These are phyloP conservation scores for Buathra laborator DNA, from an alignment of 2,888 invertebrate genomes.

Conservation along the genomic window DNA sequence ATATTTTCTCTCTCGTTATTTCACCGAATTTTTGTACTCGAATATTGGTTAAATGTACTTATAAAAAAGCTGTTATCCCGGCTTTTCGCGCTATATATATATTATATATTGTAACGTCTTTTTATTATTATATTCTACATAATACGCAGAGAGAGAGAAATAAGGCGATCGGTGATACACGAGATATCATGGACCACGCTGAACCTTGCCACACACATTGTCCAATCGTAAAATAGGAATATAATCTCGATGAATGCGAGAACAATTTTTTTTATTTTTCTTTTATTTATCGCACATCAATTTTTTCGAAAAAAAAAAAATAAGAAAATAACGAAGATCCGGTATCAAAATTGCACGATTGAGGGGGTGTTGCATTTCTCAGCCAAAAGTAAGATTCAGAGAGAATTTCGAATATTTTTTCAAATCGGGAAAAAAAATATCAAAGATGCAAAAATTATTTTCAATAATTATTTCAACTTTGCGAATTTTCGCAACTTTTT, in stretches of 20 bases:
- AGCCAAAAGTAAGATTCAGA: too few relatives aligned
- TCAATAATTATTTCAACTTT: too few relatives aligned
- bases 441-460: too few relatives aligned
- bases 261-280: not conserved
- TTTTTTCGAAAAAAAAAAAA: not conserved
- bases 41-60: slow-evolving; percentile 40
- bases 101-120: slow-evolving; percentile 45
- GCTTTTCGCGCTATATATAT: slow-evolving; percentile 44
- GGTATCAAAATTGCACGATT: not conserved
- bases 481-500: too few relatives aligned
- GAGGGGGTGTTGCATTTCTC: not conserved
- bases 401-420: too few relatives aligned
- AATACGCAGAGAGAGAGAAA: not conserved
- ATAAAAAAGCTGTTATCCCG: slow-evolving; percentile 37
- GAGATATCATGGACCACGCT: slow-evolving; percentile 20
- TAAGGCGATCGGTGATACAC: slow-evolving; percentile 10
- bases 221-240: not conserved
- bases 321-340: too few relatives aligned
- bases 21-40: slow-evolving; percentile 61
- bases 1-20: slow-evolving; percentile 15
- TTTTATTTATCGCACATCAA: not conserved
- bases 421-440: too few relatives aligned
- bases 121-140: slow-evolving; percentile 50
- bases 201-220: not conserved
- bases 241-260: slow-evolving; percentile 4